Percentiles rank a stretch among this genome's conserved stretches.
These are phyloP conservation scores for Ptychoptera contaminata DNA, from an alignment of 2,888 invertebrate genomes.

Conservation along the genomic window DNA sequence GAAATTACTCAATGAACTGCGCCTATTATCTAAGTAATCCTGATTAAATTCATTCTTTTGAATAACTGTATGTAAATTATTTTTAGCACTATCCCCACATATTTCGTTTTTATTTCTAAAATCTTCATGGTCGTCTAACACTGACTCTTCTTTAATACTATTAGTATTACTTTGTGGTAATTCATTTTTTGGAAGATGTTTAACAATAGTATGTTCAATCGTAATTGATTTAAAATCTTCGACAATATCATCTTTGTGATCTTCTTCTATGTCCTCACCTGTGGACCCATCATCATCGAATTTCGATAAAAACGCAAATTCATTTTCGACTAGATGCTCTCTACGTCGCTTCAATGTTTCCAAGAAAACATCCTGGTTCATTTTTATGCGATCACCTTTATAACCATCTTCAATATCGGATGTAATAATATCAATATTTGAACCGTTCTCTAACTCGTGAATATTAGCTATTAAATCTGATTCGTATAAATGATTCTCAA, in stretches of 20 bases:
- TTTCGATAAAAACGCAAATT: slow-evolving; percentile 4
- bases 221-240: neutral
- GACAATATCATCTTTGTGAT: neutral
- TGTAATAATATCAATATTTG: slow-evolving; percentile 7
- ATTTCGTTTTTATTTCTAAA: slow-evolving; percentile 20
- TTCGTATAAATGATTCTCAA: too few species aligned
- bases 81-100: too few species aligned
- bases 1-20: slow-evolving; percentile 18
- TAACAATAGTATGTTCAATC: too few species aligned
- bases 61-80: too few species aligned
- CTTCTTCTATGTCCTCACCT: neutral
- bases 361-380: slow-evolving; percentile 2
- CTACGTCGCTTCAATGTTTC: neutral
- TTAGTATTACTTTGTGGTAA: too few species aligned
- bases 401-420: slow-evolving; percentile 18
- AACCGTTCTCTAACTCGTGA: neutral
- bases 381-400: slow-evolving; percentile 6
- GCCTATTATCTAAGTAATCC: too few species aligned
- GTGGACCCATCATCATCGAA: neutral
- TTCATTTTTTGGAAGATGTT: neutral
- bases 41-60: too few species aligned
- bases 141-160: too few species aligned
- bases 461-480: too few species aligned
- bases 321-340: slow-evolving; percentile 4
- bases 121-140: slow-evolving; percentile 15